Conservation (phyloP, 2,113 vertebrate species). For the Pavo muticus region DNA sequence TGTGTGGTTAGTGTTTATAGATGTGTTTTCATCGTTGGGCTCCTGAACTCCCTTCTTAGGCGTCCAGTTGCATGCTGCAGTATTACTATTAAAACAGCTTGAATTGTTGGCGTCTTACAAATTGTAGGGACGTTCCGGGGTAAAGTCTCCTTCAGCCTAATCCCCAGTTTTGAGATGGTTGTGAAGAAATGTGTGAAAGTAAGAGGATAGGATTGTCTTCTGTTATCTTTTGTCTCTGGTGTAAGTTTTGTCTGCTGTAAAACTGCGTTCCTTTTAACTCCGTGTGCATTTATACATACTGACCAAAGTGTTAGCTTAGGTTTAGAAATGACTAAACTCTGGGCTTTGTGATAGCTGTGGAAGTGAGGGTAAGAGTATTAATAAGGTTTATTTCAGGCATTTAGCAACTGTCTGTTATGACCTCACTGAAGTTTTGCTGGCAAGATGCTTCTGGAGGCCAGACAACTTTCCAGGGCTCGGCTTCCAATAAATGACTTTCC, state of each 20-base stretch:
- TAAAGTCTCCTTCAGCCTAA: background rate
- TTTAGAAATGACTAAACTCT: background rate
- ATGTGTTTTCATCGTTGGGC: background rate
- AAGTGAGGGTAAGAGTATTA: background rate
- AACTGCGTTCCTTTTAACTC: background rate
- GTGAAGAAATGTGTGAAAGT: background rate
- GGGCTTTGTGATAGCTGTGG: background rate
- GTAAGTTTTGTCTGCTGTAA: background rate
- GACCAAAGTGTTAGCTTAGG: background rate
- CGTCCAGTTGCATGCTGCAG: rapidly evolving
- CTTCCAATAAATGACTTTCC: background rate
- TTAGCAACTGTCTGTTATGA: background rate
- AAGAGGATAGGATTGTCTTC: no score
- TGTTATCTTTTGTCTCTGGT: background rate
- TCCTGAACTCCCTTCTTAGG: background rate
- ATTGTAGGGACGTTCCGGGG: no score
- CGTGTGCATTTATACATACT: background rate
- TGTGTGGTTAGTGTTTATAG: rapidly evolving
- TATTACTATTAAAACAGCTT: background rate
- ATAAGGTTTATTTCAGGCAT: background rate
- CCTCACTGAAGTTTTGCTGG: background rate
- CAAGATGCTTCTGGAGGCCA: background rate
- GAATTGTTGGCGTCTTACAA: background rate
- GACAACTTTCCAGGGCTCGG: background rate
- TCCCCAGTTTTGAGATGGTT: background rate